These are phyloP conservation scores for Sphaeramia orbicularis DNA, from an alignment of 2,797 vertebrate genomes.

Conservation along the genomic window DNA sequence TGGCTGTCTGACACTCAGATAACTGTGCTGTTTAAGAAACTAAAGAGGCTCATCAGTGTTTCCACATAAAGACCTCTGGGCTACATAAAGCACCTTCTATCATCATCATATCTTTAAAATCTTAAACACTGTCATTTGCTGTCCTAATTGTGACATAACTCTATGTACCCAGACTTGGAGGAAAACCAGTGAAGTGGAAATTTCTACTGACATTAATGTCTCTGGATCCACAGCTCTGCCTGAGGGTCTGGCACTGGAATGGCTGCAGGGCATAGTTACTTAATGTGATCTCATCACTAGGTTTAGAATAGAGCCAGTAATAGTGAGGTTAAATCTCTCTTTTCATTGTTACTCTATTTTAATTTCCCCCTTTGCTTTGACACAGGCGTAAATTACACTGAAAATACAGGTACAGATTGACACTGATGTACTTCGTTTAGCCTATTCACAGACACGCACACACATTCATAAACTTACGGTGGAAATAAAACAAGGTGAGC, in stretches of 20 bases:
- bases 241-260: background rate
- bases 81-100: no score
- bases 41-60: no score
- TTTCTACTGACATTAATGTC: background rate
- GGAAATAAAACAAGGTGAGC: slow-evolving; percentile 4
- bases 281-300: slow-evolving; percentile 13
- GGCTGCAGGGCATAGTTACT: slow-evolving; percentile 11
- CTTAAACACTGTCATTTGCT: slow-evolving; percentile 3
- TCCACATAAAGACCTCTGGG: no score
- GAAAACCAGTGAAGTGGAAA: slow-evolving; percentile 12
- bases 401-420: background rate
- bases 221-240: background rate
- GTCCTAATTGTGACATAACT: background rate
- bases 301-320: slow-evolving; percentile 14
- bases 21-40: no score
- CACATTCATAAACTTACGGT: background rate
- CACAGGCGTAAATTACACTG: background rate
- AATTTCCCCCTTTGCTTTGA: background rate
- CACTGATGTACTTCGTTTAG: background rate
- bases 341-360: background rate
- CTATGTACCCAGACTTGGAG: background rate
- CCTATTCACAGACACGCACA: background rate
- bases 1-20: no score
- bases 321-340: background rate
- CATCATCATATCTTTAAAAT: background rate